Evolutionary conservation across 1,140 invertebrate species (phyloP).

Genomic region (Sitophilus oryzae): DNA sequence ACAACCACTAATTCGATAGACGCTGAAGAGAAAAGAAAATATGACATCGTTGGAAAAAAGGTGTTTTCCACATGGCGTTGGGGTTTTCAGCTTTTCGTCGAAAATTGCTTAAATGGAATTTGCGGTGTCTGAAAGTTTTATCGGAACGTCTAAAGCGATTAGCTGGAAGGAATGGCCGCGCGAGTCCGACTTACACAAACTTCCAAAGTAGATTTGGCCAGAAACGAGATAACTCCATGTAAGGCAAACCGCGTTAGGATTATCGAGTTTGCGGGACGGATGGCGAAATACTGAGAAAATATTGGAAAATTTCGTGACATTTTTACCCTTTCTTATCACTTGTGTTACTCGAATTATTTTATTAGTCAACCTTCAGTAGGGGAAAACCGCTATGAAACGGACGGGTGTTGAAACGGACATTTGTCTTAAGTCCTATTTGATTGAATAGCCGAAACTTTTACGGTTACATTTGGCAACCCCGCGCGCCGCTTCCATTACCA

Average conservation of each 20-base stretch:
- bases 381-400: too few species aligned
- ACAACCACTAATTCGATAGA: too few species aligned
- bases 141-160: conserved; percentile 29
- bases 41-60: neutral
- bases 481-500: too few species aligned
- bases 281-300: conserved; percentile 16
- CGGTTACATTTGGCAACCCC: too few species aligned
- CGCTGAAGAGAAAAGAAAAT: too few species aligned
- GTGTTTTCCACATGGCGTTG: conserved; percentile 2
- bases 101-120: conserved; percentile 18
- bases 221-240: conserved; percentile 40
- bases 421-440: too few species aligned
- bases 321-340: too few species aligned
- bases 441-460: too few species aligned
- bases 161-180: conserved; percentile 29
- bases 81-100: neutral
- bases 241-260: conserved; percentile 37
- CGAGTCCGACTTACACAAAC: conserved; percentile 33
- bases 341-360: too few species aligned
- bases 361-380: too few species aligned
- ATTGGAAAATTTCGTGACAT: conserved; percentile 16
- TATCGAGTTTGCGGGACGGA: conserved; percentile 26
- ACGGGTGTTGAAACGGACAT: too few species aligned
- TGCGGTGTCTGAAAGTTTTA: conserved; percentile 22
- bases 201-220: conserved; percentile 36